Evolutionary conservation across 2,113 vertebrate genomes (phyloP).

Genomic region (Taxidea taxus): DNA sequence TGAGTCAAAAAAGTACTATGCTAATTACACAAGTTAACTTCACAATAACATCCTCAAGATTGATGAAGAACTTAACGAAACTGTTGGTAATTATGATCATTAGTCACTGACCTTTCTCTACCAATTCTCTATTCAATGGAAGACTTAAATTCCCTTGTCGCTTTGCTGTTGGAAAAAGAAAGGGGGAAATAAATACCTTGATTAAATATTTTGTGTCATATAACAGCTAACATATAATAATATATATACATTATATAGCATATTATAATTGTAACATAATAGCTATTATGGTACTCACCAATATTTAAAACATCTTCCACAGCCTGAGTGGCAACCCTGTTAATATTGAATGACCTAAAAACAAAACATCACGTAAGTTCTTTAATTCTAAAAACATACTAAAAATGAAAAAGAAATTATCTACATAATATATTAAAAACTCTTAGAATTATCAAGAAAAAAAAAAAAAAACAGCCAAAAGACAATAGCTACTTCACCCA

Average conservation of each 20-base stretch:
- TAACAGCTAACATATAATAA: constrained; percentile 15
- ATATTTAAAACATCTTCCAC: constrained; percentile 94
- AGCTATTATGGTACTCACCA: constrained; percentile 83
- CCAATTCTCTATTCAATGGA: constrained; percentile 84
- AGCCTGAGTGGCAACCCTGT: constrained; percentile 92
- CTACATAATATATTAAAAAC: not conserved
- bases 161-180: constrained; percentile 83
- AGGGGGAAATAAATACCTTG: not conserved
- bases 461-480: not conserved
- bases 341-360: constrained; percentile 98
- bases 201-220: constrained; percentile 48
- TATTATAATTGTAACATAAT: not conserved
- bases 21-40: constrained; percentile 5
- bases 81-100: not conserved
- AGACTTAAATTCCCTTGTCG: constrained; percentile 84
- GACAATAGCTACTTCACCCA: not conserved
- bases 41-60: not conserved
- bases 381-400: constrained; percentile 43
- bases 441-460: not conserved
- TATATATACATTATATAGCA: not conserved
- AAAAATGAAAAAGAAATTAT: not conserved
- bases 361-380: constrained; percentile 59
- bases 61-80: not conserved
- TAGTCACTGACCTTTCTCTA: constrained; percentile 88
- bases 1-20: not conserved